Percentiles rank a stretch among this genome's conserved stretches.
Conservation (phyloP, 2,797 vertebrate genomes). For the Tokudaia muenninki region DNA sequence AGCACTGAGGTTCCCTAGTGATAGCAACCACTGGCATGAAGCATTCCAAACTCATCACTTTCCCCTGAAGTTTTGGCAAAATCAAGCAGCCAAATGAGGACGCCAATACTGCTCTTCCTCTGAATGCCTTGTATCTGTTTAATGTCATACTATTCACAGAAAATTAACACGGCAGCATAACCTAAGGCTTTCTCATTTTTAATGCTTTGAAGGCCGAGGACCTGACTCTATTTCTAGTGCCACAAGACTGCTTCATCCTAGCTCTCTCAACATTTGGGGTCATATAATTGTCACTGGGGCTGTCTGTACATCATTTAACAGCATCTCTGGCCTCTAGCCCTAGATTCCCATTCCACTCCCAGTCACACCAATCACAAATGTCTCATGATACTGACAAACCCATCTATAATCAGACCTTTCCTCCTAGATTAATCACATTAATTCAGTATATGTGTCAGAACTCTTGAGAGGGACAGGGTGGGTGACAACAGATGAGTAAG, state of each 20-base stretch:
- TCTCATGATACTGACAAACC: not conserved
- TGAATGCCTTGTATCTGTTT: conserved; percentile 11
- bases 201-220: conserved; percentile 43
- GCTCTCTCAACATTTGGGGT: not conserved
- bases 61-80: conserved; percentile 4
- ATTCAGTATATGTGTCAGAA: not conserved
- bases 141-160: not conserved
- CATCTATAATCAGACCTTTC: not conserved
- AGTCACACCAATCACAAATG: not conserved
- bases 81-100: not conserved
- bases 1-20: not conserved
- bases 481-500: not conserved
- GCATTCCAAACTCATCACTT: not conserved
- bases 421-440: not conserved
- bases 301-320: not conserved
- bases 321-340: not conserved
- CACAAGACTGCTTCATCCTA: not conserved
- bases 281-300: not conserved
- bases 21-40: rapidly evolving
- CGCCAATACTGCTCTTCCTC: not conserved
- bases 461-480: not conserved
- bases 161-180: not conserved
- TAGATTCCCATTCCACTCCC: not conserved
- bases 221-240: not conserved
- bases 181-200: not conserved